Evolutionary conservation across 1,140 invertebrate species (phyloP).

Genomic region (Anastatus disparis): DNA sequence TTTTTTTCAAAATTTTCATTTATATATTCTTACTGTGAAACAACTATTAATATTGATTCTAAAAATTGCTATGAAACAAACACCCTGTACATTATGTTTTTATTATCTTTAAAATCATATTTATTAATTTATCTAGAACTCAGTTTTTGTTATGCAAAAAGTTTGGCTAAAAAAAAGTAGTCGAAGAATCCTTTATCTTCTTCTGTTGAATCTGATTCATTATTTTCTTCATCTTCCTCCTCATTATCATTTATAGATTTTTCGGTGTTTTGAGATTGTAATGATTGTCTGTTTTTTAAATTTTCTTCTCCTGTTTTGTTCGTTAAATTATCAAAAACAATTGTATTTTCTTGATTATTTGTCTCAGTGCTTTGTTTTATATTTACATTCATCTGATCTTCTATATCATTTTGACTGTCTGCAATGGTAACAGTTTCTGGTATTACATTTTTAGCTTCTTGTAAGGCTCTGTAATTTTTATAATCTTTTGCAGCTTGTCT

Average conservation of each 20-base stretch:
- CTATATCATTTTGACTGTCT: not conserved
- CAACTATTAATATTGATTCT: not conserved
- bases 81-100: not conserved
- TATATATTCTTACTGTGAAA: not conserved
- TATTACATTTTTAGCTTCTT: slow-evolving; percentile 35
- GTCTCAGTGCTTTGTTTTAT: not conserved
- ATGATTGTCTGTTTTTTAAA: slow-evolving; percentile 17
- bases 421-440: not conserved
- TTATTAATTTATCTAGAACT: not conserved
- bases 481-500: slow-evolving; percentile 66
- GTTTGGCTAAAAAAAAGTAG: slow-evolving; percentile 58
- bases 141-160: slow-evolving; percentile 53
- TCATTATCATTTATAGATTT: slow-evolving; percentile 16
- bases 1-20: not conserved
- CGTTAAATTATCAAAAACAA: not conserved
- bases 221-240: slow-evolving; percentile 28
- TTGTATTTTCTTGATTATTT: not conserved
- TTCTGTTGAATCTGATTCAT: slow-evolving; percentile 40
- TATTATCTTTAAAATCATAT: no score
- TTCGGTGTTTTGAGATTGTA: not conserved
- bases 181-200: slow-evolving; percentile 55
- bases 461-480: slow-evolving; percentile 54
- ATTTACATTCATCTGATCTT: not conserved
- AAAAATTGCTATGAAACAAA: not conserved
- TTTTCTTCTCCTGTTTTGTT: not conserved